Conservation (phyloP, 2,888 invertebrate species). For the Epirrhoe tristata region DNA sequence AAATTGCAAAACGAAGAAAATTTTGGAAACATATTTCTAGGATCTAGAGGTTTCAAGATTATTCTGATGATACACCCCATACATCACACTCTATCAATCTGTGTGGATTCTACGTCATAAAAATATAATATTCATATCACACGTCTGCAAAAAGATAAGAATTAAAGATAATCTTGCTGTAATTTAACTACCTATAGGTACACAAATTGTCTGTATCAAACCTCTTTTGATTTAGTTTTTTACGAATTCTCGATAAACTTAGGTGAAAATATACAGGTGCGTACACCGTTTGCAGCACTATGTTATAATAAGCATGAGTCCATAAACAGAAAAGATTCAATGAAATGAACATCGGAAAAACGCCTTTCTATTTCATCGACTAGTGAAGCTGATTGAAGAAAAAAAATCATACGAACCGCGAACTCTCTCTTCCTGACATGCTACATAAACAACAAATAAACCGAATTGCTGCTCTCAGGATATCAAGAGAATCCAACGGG, state of each 20-base stretch:
- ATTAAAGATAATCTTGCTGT: neutral
- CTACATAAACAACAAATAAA: conserved; percentile 15
- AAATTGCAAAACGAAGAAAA: conserved; percentile 8
- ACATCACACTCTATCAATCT: neutral
- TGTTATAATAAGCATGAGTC: too few species aligned
- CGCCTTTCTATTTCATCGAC: too few species aligned
- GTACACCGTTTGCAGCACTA: too few species aligned
- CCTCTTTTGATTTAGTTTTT: too few species aligned
- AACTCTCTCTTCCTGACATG: neutral
- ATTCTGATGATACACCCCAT: neutral
- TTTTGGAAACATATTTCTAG: neutral
- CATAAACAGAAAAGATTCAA: too few species aligned
- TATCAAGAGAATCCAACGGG: conserved; percentile 21
- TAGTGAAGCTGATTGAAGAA: neutral
- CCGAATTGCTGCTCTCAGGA: conserved; percentile 18
- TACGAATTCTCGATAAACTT: too few species aligned
- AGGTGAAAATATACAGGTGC: too few species aligned
- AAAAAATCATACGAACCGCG: neutral
- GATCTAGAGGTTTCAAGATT: neutral
- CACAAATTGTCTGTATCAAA: too few species aligned
- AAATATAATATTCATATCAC: neutral
- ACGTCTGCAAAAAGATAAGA: neutral
- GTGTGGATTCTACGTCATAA: neutral
- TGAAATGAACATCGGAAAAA: too few species aligned
- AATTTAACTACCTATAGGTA: neutral